phyloP scores from a whole-genome alignment of 2,888 invertebrate species.

The Homarus gammarus region DNA sequence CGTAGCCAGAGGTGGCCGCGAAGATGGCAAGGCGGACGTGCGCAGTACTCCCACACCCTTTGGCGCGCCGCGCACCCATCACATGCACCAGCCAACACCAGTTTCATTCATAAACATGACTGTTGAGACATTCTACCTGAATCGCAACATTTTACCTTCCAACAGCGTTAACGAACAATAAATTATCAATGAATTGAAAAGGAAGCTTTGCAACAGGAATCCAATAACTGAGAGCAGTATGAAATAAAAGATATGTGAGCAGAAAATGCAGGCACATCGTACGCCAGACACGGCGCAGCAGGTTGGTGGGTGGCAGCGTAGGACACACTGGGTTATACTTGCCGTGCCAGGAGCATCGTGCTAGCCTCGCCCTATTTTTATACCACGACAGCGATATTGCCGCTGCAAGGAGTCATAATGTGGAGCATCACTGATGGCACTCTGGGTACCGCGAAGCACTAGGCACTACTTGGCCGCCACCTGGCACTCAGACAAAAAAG shows the following conservation, averaged over 20 bases:
- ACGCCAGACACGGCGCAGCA: neutral
- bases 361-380: neutral
- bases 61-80: neutral
- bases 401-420: neutral
- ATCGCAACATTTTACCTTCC: no score
- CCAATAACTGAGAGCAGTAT: no score
- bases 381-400: neutral
- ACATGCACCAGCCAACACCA: constrained; percentile 1
- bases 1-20: neutral
- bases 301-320: neutral
- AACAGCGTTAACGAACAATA: no score
- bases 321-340: neutral
- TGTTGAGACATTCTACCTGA: neutral
- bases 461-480: no score
- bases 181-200: no score
- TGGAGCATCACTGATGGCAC: neutral
- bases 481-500: no score
- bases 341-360: neutral
- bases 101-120: constrained; percentile 15
- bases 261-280: neutral
- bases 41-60: neutral
- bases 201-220: no score
- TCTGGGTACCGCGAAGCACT: no score
- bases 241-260: no score
- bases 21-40: neutral